Evolutionary conservation across 2,797 vertebrate species (phyloP).

Genomic region (Monodelphis domestica): DNA sequence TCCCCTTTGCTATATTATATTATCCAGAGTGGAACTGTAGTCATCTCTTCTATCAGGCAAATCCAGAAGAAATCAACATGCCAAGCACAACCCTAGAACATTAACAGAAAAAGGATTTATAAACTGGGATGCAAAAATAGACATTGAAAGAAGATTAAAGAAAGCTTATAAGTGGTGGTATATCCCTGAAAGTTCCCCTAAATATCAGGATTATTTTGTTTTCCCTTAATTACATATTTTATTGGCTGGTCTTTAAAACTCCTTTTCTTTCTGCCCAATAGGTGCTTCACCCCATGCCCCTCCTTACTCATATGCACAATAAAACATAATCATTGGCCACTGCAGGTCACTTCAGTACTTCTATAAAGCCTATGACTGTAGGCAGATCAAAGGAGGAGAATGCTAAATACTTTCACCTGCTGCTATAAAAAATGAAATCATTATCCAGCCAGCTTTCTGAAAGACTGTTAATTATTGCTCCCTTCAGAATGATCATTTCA

Average conservation of each 20-base stretch:
- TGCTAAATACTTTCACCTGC: conserved; percentile 53
- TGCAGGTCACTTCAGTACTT: conserved; percentile 21
- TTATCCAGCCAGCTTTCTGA: background rate
- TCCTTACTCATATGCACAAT: background rate
- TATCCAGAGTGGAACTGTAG: background rate
- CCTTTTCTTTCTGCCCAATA: conserved; percentile 13
- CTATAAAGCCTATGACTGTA: conserved; percentile 48
- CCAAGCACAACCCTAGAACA: background rate
- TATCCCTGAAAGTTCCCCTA: background rate
- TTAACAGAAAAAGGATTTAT: background rate
- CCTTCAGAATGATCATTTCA: conserved; percentile 58
- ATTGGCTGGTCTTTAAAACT: background rate
- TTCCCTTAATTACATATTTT: background rate
- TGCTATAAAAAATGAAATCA: conserved; percentile 59
- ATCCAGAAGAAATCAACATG: background rate
- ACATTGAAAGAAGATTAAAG: background rate
- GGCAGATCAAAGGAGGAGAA: conserved; percentile 49
- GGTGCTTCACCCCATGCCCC: background rate
- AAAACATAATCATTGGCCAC: conserved; percentile 38
- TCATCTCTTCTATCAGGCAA: background rate
- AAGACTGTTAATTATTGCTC: conserved; percentile 53
- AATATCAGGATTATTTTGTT: background rate
- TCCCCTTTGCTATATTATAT: background rate
- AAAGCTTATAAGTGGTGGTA: background rate
- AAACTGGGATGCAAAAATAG: background rate